Evolutionary conservation across 2,113 vertebrate species (phyloP).

Genomic region (Morone chrysops): DNA sequence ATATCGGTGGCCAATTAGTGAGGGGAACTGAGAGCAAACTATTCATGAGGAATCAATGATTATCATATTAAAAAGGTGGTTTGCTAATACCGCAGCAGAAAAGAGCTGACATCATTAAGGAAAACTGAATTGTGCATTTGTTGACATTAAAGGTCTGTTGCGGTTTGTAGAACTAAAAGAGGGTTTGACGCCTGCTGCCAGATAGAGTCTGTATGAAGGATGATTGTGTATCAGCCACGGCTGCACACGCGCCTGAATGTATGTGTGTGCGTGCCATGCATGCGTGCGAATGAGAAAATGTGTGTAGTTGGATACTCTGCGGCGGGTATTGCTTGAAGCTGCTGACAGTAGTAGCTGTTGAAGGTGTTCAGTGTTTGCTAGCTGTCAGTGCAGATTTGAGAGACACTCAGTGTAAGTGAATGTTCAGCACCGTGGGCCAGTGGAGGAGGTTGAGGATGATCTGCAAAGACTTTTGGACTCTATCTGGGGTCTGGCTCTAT

Average conservation of each 20-base stretch:
- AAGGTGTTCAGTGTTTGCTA: conserved; percentile 77
- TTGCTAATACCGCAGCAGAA: conserved; percentile 41
- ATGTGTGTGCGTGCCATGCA: not conserved
- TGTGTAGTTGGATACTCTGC: conserved; percentile 45
- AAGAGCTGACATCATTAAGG: conserved; percentile 55
- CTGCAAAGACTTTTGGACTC: conserved; percentile 66
- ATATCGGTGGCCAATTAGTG: conserved; percentile 78
- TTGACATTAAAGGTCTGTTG: conserved; percentile 57
- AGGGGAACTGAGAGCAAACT: conserved; percentile 67
- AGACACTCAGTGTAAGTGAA: conserved; percentile 73
- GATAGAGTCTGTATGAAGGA: conserved; percentile 39
- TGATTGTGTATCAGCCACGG: conserved; percentile 35
- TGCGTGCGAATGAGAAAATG: not conserved
- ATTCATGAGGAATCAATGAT: conserved; percentile 77
- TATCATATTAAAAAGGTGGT: conserved; percentile 72
- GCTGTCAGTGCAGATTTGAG: conserved; percentile 73
- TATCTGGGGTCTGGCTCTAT: conserved; percentile 55
- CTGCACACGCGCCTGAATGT: not conserved
- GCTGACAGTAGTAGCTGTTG: conserved; percentile 71
- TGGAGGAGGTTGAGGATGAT: conserved; percentile 68
- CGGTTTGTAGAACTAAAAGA: conserved; percentile 48
- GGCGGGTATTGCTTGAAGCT: conserved; percentile 64
- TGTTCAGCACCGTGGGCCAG: conserved; percentile 69
- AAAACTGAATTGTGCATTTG: conserved; percentile 34
- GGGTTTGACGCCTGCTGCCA: conserved; percentile 53